Evolutionary conservation across 92 coral and sea anemone genomes (phyloP), one percentile per base, ranked within the genome.

Genomic region (Metridium senile): DNA sequence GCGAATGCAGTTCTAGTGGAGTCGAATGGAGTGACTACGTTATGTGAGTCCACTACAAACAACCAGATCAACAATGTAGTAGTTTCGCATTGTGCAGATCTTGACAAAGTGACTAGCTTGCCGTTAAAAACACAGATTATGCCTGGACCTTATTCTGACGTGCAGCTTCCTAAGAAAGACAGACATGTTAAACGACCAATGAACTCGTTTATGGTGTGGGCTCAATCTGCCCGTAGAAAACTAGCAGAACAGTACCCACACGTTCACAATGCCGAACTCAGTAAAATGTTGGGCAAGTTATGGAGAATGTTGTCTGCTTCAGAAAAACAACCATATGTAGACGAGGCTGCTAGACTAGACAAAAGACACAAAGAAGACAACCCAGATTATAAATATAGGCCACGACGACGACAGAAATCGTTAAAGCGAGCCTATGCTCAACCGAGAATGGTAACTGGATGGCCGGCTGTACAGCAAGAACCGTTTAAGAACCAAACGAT

Each of bases 181-280:
- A 78, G 75, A 33, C 97, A 92, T 63, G 85, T 96, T 26, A 96
- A 96, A 39, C 90, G 99, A 51, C 99, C 99, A 61, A 96, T 96
- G 99, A 96, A 96, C 72, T 92, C 97, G 82, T 96, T 96, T 68
- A 96, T 96, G 99, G 97, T 96, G 61, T 96, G 99, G 99, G 99
- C 99, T 54, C 99, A 96, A 69, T 89, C 97, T 22, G 97, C 97
- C 74, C 73, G 99, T 62, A 59, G 99, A 66, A 93, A 96, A 65
- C 93, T 96, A 1, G 99, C 99, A 9, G 99, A 96, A 54, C 99
- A 96, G 75, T 96, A 96, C 85, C 99, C 99, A 59, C 99, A 96
- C 80, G 99, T 96, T 29, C 99, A 96, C 61, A 96, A 96, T 88
- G 99, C 99, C 49, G 99, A 96, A 89, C 78, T 96, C 18, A 96